These are phyloP conservation scores for Achroia grisella DNA, from an alignment of 1,140 invertebrate genomes.

Conservation along the genomic window DNA sequence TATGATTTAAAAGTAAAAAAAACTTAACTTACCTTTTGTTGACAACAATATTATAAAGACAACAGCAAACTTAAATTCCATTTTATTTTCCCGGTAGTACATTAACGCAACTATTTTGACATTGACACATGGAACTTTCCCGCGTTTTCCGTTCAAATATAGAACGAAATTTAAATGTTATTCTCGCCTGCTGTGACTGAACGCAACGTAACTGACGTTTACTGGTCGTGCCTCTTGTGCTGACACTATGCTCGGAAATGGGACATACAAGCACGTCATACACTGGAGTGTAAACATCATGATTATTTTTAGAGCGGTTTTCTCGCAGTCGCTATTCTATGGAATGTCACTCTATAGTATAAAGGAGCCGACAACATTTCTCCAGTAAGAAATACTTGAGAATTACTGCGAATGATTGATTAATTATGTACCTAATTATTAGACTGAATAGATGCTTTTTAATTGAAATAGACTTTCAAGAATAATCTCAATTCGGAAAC, in stretches of 20 bases:
- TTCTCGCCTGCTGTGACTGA: neutral
- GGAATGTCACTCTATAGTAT: conserved; percentile 41
- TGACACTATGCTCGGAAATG: conserved; percentile 27
- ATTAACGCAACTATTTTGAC: neutral
- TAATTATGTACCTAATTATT: no score
- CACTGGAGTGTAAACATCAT: conserved; percentile 59
- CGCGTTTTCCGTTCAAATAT: conserved; percentile 28
- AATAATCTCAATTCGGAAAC: no score
- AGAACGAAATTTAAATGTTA: conserved; percentile 10
- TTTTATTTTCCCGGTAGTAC: neutral
- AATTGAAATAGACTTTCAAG: no score
- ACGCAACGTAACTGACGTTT: neutral
- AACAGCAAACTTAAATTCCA: neutral
- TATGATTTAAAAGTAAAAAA: neutral
- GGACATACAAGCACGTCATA: conserved; percentile 20
- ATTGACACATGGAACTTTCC: conserved; percentile 25
- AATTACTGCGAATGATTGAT: no score
- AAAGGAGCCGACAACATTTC: neutral
- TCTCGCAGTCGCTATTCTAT: conserved; percentile 28
- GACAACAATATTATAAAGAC: no score
- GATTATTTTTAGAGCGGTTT: conserved; percentile 63
- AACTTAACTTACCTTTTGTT: neutral
- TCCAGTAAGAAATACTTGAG: no score
- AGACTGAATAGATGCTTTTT: no score
- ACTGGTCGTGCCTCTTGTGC: conserved; percentile 3